Conservation (phyloP, 2,888 invertebrate species). For the Tachina fera region DNA sequence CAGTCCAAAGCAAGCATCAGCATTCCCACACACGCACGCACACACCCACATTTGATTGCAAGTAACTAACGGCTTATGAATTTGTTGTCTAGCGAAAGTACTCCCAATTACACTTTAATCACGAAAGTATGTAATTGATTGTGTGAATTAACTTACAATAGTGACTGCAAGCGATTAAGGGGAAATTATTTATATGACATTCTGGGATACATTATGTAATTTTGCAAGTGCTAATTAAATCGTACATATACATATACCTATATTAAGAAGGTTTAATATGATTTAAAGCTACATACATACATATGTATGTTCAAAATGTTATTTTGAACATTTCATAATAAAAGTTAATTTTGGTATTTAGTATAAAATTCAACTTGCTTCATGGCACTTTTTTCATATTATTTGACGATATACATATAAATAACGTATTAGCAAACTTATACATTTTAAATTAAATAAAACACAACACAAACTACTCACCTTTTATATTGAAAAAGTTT, state of each 20-base stretch:
- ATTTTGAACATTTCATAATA: too few species aligned
- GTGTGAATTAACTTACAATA: conserved; percentile 14
- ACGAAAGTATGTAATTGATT: not conserved
- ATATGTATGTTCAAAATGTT: too few species aligned
- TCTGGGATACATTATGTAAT: not conserved
- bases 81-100: conserved; percentile 28
- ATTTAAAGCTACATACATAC: too few species aligned
- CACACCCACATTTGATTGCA: conserved; percentile 8
- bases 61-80: not conserved
- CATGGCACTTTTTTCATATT: too few species aligned
- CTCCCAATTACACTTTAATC: conserved; percentile 6
- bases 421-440: too few species aligned
- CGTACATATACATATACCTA: too few species aligned
- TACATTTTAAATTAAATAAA: not conserved
- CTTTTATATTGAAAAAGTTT: conserved; percentile 44
- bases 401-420: too few species aligned
- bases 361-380: too few species aligned
- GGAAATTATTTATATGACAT: not conserved
- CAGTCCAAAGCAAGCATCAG: conserved; percentile 21
- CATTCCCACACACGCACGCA: not conserved
- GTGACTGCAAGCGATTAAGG: conserved; percentile 3
- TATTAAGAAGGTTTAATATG: too few species aligned
- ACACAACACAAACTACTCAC: conserved; percentile 41
- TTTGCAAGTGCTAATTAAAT: not conserved
- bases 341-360: too few species aligned